These are phyloP conservation scores for Cantharis rufa DNA, from an alignment of 2,888 invertebrate genomes.

Conservation along the genomic window DNA sequence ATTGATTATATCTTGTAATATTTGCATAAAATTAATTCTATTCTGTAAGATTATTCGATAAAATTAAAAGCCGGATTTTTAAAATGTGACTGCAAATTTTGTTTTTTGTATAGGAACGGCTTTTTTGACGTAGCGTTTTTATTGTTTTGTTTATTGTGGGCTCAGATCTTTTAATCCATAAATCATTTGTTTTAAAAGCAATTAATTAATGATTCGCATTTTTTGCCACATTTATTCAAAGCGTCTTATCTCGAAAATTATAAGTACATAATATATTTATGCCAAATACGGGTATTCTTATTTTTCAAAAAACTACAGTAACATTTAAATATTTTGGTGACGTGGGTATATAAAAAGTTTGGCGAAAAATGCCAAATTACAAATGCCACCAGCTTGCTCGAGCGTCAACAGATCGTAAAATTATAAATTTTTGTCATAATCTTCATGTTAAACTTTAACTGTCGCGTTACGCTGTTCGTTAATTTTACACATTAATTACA, in stretches of 20 bases:
- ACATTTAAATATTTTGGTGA: neutral
- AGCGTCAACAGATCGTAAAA: conserved; percentile 2
- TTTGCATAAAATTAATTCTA: neutral
- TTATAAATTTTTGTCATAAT: conserved; percentile 8
- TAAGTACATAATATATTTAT: neutral
- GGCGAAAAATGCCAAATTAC: conserved; percentile 6
- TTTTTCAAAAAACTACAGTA: neutral
- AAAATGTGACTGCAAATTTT: neutral
- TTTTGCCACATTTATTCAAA: neutral
- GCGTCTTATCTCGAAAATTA: neutral
- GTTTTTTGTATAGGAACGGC: neutral
- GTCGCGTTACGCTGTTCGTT: neutral
- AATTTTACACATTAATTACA: conserved; percentile 15
- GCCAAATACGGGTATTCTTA: neutral
- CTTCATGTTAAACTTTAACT: conserved; percentile 7
- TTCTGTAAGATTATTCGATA: neutral
- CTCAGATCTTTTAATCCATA: neutral
- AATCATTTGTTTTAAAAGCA: neutral
- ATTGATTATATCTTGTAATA: neutral
- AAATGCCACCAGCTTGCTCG: conserved; percentile 13
- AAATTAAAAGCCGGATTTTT: neutral
- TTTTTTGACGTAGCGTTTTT: neutral
- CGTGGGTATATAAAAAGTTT: neutral
- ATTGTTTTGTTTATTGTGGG: neutral
- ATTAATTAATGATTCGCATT: neutral